A percentile compares a stretch with the other conserved stretches of the same genome.
Conservation (phyloP, 2,888 invertebrate genomes). For the Kuschelorhynchus macadamiae region DNA sequence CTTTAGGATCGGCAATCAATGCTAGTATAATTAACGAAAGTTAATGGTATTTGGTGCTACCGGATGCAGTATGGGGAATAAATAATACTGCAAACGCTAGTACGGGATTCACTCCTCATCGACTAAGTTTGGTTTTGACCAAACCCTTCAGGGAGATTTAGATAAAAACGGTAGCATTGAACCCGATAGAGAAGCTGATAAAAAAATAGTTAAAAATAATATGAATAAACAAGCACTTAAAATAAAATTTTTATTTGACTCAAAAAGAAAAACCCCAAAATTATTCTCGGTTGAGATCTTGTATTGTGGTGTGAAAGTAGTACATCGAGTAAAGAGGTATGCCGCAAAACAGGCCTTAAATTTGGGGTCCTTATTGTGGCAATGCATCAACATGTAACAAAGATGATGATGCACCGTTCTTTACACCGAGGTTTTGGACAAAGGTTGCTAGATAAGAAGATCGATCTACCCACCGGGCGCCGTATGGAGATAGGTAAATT, state of each 20-base stretch:
- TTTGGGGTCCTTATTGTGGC: slow-evolving; percentile 52
- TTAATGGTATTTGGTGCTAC: slow-evolving; percentile 27
- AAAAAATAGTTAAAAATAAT: slow-evolving; percentile 5
- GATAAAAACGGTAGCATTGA: neutral
- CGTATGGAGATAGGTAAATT: too few relatives aligned
- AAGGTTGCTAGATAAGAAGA: too few relatives aligned
- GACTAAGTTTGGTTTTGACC: slow-evolving; percentile 26
- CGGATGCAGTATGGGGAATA: slow-evolving; percentile 33
- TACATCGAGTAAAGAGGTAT: slow-evolving; percentile 36
- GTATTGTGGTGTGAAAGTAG: slow-evolving; percentile 41
- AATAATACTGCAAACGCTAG: slow-evolving; percentile 28
- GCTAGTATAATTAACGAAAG: slow-evolving; percentile 26
- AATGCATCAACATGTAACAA: too few relatives aligned
- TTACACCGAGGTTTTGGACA: too few relatives aligned
- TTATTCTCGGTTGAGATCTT: slow-evolving; percentile 23
- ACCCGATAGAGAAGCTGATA: neutral
- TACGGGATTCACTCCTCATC: slow-evolving; percentile 19
- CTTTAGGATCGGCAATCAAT: slow-evolving; percentile 23
- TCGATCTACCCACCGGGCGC: too few relatives aligned
- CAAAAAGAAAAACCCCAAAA: slow-evolving; percentile 23
- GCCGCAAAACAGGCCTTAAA: slow-evolving; percentile 45
- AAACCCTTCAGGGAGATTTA: slow-evolving; percentile 1
- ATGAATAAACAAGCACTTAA: slow-evolving; percentile 8
- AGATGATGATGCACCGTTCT: too few relatives aligned
- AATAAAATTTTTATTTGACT: slow-evolving; percentile 27